These are phyloP conservation scores for Fabriciana adippe DNA, from an alignment of 2,888 invertebrate species.

Conservation along the genomic window DNA sequence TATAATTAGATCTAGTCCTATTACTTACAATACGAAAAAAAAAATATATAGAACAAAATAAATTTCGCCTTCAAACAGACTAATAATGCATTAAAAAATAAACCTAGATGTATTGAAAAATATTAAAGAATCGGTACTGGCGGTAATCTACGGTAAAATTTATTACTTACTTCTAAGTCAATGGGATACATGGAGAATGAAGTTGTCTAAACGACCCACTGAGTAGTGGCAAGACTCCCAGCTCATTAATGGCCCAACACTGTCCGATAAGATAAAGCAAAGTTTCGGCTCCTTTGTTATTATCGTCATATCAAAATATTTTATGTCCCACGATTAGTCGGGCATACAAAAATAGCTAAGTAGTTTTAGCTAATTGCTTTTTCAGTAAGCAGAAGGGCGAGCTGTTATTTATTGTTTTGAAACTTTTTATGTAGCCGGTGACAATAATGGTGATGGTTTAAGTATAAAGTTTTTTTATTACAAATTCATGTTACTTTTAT, in stretches of 20 bases:
- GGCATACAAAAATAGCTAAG: conserved; percentile 46
- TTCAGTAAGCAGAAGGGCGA: conserved; percentile 33
- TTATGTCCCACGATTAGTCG: conserved; percentile 68
- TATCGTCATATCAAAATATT: conserved; percentile 77
- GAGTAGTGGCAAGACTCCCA: conserved; percentile 53
- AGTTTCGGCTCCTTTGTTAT: conserved; percentile 68
- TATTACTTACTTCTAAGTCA: conserved; percentile 3
- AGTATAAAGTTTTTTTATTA: conserved; percentile 17
- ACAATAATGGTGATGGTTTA: conserved; percentile 19
- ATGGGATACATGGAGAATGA: conserved; percentile 49
- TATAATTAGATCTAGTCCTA: conserved; percentile 5
- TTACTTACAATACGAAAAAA: neutral
- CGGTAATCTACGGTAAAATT: neutral
- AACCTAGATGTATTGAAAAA: too few relatives aligned
- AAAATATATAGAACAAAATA: neutral
- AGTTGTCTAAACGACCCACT: conserved; percentile 59
- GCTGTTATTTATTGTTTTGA: conserved; percentile 24
- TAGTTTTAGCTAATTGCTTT: conserved; percentile 35
- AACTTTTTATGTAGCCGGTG: conserved; percentile 21
- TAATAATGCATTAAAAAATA: too few relatives aligned
- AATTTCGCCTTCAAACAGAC: neutral
- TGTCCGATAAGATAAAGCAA: conserved; percentile 71
- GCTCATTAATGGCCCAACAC: conserved; percentile 72
- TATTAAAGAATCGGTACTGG: neutral
- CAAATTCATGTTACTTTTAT: neutral